Evolutionary conservation across 1,140 invertebrate genomes (phyloP), one percentile per base, ranked within the genome.

Genomic region (Palaemon carinicauda): DNA sequence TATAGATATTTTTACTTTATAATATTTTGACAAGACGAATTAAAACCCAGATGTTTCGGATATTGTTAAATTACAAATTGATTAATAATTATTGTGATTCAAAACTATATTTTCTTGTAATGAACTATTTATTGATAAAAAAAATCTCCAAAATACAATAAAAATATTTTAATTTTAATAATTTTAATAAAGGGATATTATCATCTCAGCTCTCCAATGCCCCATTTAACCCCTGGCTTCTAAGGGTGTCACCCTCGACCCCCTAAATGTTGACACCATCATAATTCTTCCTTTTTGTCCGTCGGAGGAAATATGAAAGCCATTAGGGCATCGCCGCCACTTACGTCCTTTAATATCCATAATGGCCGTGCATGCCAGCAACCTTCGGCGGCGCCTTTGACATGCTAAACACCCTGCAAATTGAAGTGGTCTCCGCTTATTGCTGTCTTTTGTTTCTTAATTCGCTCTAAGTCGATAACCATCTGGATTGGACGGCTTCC

Each of bases 281-380:
- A 27, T 69, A 69, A 31, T 14, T 69, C 65, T 31, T 69, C 29
- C 24, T 27, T 69, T 69, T 69, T 21, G 24, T 27, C 65, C 12
- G 24, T 69, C 65, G 65, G 29, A 31, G 21, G 65, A 69, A 69
- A 69, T 69, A 69, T 69, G 65, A 69, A 69, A 69, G 65, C 17
- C 65, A 69, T 69, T 69, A 69, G 12, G 65, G 24, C 65, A 19
- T 69, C 24, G 24, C 65, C 65, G 65, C 65, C 29, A 21, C 65
- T 69, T 69, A 69, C 24, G 65, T 69, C 29, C 65, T 69, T 69
- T 69, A 69, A 69, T 69, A 69, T 69, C 24, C 65, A 69, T 69
- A 69, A 69, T 69, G 29, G 65, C 65, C 65, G 65, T 27, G 17
- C 29, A 69, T 21, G 29, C 24, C 24, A 21, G 24, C 65, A 31